Conservation (phyloP, 2,888 invertebrate species). For the Synanthedon tipuliformis region DNA sequence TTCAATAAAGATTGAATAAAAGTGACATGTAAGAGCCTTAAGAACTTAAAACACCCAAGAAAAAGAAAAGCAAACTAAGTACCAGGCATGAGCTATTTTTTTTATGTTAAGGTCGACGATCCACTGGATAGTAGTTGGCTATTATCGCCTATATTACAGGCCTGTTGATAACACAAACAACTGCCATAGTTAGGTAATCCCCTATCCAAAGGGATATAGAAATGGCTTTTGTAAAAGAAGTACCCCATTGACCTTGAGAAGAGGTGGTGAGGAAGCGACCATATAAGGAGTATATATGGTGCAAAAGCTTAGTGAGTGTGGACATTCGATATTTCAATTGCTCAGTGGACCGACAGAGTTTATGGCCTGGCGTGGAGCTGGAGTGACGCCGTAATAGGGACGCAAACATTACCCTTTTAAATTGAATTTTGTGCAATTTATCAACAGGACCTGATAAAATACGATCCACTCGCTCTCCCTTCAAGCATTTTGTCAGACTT, state of each 20-base stretch:
- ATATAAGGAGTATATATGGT: constrained; percentile 35
- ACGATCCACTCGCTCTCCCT: constrained; percentile 22
- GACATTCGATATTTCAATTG: constrained; percentile 54
- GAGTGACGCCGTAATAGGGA: constrained; percentile 60
- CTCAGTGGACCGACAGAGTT: constrained; percentile 51
- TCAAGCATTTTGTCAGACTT: constrained; percentile 41
- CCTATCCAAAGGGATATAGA: too few species aligned
- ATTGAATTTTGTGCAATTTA: constrained; percentile 64
- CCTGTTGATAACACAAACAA: too few species aligned
- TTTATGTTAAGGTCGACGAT: too few species aligned
- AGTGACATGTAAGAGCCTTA: too few species aligned
- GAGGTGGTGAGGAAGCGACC: not conserved
- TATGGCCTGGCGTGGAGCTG: constrained; percentile 49
- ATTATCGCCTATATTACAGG: too few species aligned
- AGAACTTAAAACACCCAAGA: too few species aligned
- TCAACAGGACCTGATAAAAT: constrained; percentile 52
- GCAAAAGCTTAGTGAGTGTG: constrained; percentile 22
- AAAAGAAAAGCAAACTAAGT: too few species aligned
- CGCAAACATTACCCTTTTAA: constrained; percentile 66
- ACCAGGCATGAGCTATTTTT: too few species aligned
- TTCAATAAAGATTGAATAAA: too few species aligned
- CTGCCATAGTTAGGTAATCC: too few species aligned
- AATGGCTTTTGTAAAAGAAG: too few species aligned
- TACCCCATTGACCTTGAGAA: not conserved
- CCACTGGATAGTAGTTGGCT: too few species aligned